A percentile compares a stretch with the other conserved stretches of the same genome.
Conservation (phyloP, 2,797 vertebrate genomes). For the Toxotes lorentzi region DNA sequence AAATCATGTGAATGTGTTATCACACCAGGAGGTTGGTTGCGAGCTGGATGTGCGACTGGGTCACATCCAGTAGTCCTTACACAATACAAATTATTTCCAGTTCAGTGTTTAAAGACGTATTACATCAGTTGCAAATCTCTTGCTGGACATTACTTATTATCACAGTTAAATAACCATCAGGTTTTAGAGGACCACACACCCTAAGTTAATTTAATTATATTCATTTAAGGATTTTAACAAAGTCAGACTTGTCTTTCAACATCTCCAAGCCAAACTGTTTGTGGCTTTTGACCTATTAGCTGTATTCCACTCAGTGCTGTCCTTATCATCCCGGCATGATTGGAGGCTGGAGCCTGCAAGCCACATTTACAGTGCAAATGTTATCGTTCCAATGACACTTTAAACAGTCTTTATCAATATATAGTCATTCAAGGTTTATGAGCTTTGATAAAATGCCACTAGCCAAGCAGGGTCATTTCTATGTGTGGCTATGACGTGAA, state of each 20-base stretch:
- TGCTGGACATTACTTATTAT: background rate
- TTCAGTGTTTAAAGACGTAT: slow-evolving; percentile 2
- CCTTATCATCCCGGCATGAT: slow-evolving; percentile 78
- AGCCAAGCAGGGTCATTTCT: slow-evolving; percentile 87
- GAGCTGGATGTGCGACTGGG: background rate
- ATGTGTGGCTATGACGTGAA: slow-evolving; percentile 36
- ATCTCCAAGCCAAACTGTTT: slow-evolving; percentile 31
- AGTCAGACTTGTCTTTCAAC: slow-evolving; percentile 5
- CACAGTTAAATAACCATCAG: background rate
- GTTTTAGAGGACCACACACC: background rate
- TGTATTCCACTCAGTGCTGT: slow-evolving; percentile 53
- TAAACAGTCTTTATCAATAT: slow-evolving; percentile 98
- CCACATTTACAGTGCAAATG: slow-evolving; percentile 90
- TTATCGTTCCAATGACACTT: slow-evolving; percentile 96
- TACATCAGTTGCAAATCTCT: background rate
- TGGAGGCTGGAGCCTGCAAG: slow-evolving; percentile 77
- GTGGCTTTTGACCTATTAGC: slow-evolving; percentile 70
- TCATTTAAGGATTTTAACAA: slow-evolving; percentile 1
- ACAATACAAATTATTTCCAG: background rate
- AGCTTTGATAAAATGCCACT: slow-evolving; percentile 97
- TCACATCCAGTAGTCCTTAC: background rate
- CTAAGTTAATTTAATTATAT: slow-evolving; percentile 13
- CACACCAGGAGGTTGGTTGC: background rate
- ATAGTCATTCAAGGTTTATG: slow-evolving; percentile 99
- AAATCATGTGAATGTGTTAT: background rate